A percentile compares a stretch with the other conserved stretches of the same genome.
phyloP scores from a whole-genome alignment of 2,888 invertebrate genomes.

The Dicycla oo region DNA sequence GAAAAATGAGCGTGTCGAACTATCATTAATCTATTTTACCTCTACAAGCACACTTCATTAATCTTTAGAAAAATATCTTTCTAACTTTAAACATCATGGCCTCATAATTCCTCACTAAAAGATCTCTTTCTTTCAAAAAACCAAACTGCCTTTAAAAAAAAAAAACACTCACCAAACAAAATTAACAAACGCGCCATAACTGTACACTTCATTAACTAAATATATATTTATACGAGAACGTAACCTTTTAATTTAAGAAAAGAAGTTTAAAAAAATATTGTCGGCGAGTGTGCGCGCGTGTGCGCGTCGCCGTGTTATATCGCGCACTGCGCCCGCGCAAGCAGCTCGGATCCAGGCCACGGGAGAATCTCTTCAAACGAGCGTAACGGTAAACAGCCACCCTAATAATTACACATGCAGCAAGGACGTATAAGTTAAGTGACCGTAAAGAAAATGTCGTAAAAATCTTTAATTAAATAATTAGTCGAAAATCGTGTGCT shows the following conservation, averaged over 20 bases:
- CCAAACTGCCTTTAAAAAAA: conserved; percentile 28
- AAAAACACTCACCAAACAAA: conserved; percentile 59
- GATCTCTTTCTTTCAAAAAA: conserved; percentile 5
- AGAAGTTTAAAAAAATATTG: conserved; percentile 30
- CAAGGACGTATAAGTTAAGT: conserved; percentile 56
- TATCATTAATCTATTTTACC: conserved; percentile 6
- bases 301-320: conserved; percentile 57
- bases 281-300: conserved; percentile 52
- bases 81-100: neutral
- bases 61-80: neutral
- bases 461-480: conserved; percentile 30
- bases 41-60: neutral
- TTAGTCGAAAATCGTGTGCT: neutral
- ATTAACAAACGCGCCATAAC: conserved; percentile 56
- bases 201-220: conserved; percentile 56
- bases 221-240: conserved; percentile 43
- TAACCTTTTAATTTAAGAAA: conserved; percentile 51
- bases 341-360: conserved; percentile 63
- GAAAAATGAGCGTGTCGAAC: conserved; percentile 41
- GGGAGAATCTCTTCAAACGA: conserved; percentile 63
- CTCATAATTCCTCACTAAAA: neutral
- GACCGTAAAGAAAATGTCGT: conserved; percentile 22
- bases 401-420: conserved; percentile 63
- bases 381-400: conserved; percentile 68
- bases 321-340: conserved; percentile 64